Evolutionary conservation across 2,797 vertebrate species (phyloP).

Genomic region (Gephyroberyx darwinii): DNA sequence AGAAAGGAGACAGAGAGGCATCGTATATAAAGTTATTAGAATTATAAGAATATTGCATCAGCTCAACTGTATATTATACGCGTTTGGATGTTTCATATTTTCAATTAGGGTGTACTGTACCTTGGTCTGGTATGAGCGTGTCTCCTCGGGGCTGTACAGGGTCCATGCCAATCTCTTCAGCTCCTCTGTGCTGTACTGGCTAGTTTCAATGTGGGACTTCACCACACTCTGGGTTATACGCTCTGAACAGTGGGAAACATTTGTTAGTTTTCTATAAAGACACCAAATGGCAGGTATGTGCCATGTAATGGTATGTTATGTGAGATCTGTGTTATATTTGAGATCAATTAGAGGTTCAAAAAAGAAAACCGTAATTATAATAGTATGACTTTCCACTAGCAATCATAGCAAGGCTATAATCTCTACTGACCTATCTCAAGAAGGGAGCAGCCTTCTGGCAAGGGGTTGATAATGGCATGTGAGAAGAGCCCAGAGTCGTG

Average conservation of each 20-base stretch:
- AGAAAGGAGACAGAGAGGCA: slow-evolving; percentile 32
- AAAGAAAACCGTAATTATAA: neutral
- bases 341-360: neutral
- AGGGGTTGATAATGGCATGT: slow-evolving; percentile 73
- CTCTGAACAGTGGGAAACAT: slow-evolving; percentile 74
- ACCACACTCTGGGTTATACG: slow-evolving; percentile 88
- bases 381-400: neutral
- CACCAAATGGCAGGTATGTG: neutral
- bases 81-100: too few relatives aligned
- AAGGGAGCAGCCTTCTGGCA: slow-evolving; percentile 80
- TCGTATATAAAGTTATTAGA: too few relatives aligned
- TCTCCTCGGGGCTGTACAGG: slow-evolving; percentile 87
- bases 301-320: neutral
- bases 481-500: slow-evolving; percentile 85
- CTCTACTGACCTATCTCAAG: slow-evolving; percentile 85
- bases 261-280: neutral
- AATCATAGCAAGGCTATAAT: neutral
- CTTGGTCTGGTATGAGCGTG: slow-evolving; percentile 86
- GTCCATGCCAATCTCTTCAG: slow-evolving; percentile 88
- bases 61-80: too few relatives aligned
- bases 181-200: slow-evolving; percentile 90
- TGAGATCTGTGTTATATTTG: neutral
- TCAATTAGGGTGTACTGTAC: slow-evolving; percentile 63
- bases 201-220: slow-evolving; percentile 91
- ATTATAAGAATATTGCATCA: slow-evolving; percentile 10